Evolutionary conservation across 2,888 invertebrate species (phyloP), one percentile per base, ranked within the genome.

Genomic region (Ennomos quercinarius): DNA sequence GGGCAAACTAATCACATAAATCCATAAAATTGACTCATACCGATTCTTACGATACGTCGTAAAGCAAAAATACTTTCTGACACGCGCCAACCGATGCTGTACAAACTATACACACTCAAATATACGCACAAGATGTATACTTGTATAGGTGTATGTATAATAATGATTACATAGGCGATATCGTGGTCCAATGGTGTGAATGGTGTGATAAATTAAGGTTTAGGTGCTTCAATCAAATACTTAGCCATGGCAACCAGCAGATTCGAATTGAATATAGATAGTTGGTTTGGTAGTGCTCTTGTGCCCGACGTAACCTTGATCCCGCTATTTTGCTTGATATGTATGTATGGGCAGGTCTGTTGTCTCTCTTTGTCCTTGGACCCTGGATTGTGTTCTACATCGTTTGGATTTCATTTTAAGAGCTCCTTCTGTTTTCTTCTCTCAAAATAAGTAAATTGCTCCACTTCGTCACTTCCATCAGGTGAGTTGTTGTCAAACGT

Each of bases 171-270:
- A 57, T 56, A 68, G 40, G 27, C 50, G 80, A 80, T 82, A 78
- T 69, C 76, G 70, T 68, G 71, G 70, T 72, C 70, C 70, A 73
- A 64, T 75, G 72, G 70, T 68, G 73, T 73, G 76, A 73, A 64
- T 75, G 72, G 70, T 68, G 73, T 73, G 76, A 78, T 76, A 78
- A 72, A 72, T 73, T 66, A 69, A 69, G 35, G 17, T 39, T 39
- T 45, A 45, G 35, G 27, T 39, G 57, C 51, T 48, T 13, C 60
- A 50, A 37, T 45, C 35, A 9, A 49, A 42, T 46, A 51, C 27
- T 27, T 27, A 34, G 35, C 12, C 37, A 43, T 27, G 27, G 27
- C 27, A 27, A 27, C 27, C 27, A 27, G 27, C 27, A 6, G 6
- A 27, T 27, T 4, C 27, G 0, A 27, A 27, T 6, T 27, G 4